Percentiles rank a stretch among this genome's conserved stretches.
These are phyloP conservation scores for Oreohelix idahoensis DNA, from an alignment of 1,140 invertebrate genomes.

Conservation along the genomic window DNA sequence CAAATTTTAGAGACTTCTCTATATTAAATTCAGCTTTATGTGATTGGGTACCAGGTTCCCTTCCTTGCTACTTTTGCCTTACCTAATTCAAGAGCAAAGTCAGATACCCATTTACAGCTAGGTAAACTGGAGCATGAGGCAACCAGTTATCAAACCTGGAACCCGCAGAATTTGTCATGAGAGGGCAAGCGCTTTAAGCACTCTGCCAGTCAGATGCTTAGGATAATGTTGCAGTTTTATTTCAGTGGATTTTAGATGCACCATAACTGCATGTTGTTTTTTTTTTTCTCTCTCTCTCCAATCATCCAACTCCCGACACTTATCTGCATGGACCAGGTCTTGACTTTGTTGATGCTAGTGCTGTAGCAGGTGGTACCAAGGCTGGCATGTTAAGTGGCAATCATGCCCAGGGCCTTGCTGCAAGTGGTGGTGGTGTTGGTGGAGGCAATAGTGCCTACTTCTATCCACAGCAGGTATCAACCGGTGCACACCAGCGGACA, in stretches of 20 bases:
- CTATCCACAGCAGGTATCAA: not conserved
- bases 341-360: not conserved
- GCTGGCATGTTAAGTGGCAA: not conserved
- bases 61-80: no score
- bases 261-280: not conserved
- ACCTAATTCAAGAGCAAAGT: no score
- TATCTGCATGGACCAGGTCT: slow-evolving; percentile 35
- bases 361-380: not conserved
- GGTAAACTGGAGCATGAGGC: no score
- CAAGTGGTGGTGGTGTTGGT: slow-evolving; percentile 4
- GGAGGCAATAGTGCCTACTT: slow-evolving; percentile 38
- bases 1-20: no score
- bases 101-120: no score
- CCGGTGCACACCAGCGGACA: slow-evolving; percentile 23
- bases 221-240: not conserved
- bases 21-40: no score
- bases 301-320: not conserved
- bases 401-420: not conserved
- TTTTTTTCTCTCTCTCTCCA: not conserved
- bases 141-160: no score
- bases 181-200: not conserved
- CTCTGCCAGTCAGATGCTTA: no score
- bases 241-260: not conserved
- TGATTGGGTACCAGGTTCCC: no score
- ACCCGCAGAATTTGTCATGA: no score